Base-by-base conservation (phyloP, 2,888 invertebrate species). In the Tipula vernalis region DNA sequence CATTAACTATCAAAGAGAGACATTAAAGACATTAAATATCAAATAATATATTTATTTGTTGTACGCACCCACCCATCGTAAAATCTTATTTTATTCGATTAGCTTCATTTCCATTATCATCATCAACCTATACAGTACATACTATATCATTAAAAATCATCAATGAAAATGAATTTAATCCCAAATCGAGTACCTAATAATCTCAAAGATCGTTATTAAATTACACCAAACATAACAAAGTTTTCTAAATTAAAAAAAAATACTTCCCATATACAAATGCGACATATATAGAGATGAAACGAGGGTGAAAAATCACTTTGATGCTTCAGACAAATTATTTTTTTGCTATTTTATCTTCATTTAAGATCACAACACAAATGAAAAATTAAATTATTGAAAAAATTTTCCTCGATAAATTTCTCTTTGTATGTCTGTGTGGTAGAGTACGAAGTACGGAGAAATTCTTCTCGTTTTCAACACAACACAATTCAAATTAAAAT, bases 401-500 rank as follows among this genome's bases (percentile, higher is more conserved):
- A 71, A 71, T 28, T 6, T 71, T 71, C 12, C 71, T 71, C 28
- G 28, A 71, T 28, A 71, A 71, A 28, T 71, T 71, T 0, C 71
- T 71, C 71, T 28, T 71, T 71, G 71, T 12, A 28, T 12, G 71
- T 44, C 0, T 10, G 44, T 6, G 8, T n/a, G 28, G 28, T 28
- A 15, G 15, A 51, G 0, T 5, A 39, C 51, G 71, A 28, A 10
- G 10, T 71, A 28, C 12, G 28, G 0, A 28, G 28, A 71, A 71
- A 71, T 71, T 71, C 71, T 28, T 28, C 28, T 71, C 71, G 28
- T 71, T 71, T 71, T 71, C 28, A 71, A 71, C 71, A 71, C 28
- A 71, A 71, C 71, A 71, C 71, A 71, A 71, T 71, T 71, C 71
- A 71, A 71, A 71, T 71, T 71, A 71, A 71, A 71, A 71, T 71